These are phyloP conservation scores for Cyrtonyx montezumae DNA, from an alignment of 2,113 vertebrate species.

Conservation along the genomic window DNA sequence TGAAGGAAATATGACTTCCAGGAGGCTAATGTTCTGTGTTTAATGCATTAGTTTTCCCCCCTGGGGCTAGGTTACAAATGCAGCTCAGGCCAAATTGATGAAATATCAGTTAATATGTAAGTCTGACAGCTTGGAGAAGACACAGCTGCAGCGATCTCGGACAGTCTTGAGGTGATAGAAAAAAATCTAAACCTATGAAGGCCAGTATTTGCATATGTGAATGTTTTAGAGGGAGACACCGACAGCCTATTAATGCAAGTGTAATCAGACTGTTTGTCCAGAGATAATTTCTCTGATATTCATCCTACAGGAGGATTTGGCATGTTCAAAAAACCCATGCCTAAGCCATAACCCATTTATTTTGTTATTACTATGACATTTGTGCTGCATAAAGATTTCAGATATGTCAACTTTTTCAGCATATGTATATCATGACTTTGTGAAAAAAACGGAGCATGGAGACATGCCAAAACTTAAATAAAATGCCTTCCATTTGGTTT, in stretches of 20 bases:
- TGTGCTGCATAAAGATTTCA: constrained; percentile 1
- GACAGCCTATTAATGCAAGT: constrained; percentile 9
- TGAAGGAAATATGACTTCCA: constrained; percentile 57
- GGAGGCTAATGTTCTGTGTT: constrained; percentile 51
- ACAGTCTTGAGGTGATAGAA: constrained; percentile 29
- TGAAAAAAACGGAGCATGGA: background rate
- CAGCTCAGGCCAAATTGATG: constrained; percentile 74
- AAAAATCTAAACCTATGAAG: constrained; percentile 32
- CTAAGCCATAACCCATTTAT: background rate
- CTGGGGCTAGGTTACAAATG: constrained; percentile 70
- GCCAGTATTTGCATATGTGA: background rate
- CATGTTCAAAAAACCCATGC: background rate
- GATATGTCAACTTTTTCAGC: background rate
- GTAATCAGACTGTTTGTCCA: constrained; percentile 8
- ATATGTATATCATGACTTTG: background rate
- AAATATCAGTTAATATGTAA: constrained; percentile 74
- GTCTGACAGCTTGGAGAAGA: constrained; percentile 73
- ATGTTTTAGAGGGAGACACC: background rate
- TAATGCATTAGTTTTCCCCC: constrained; percentile 64
- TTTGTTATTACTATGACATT: background rate
- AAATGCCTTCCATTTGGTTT: constrained; percentile 50
- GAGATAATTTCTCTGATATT: constrained; percentile 13
- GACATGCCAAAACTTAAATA: constrained; percentile 18
- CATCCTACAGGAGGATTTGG: background rate
- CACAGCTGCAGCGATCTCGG: constrained; percentile 68